These are phyloP conservation scores for Engystomops pustulosus DNA, from an alignment of 2,113 vertebrate genomes.

Conservation along the genomic window DNA sequence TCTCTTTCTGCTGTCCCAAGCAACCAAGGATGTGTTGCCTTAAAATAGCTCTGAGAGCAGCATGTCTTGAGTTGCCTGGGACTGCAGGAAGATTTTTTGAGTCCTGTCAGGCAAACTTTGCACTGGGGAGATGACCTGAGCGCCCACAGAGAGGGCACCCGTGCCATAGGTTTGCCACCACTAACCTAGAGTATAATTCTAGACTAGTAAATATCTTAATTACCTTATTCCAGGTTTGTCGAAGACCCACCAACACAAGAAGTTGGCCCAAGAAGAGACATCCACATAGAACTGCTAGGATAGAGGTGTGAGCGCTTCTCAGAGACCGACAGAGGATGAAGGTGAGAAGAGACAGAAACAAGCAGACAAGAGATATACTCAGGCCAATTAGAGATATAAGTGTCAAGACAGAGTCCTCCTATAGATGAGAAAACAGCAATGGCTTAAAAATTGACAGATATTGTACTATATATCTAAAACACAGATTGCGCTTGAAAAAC, in stretches of 20 bases:
- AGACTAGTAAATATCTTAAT: neutral
- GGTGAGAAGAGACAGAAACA: conserved; percentile 66
- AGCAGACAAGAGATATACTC: conserved; percentile 62
- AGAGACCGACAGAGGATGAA: conserved; percentile 67
- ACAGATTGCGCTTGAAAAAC: too few relatives aligned
- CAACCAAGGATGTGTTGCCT: too few relatives aligned
- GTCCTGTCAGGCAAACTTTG: too few relatives aligned
- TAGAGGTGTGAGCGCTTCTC: conserved; percentile 64
- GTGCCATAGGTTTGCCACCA: too few relatives aligned
- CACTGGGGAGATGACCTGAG: too few relatives aligned
- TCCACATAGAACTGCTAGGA: conserved; percentile 68
- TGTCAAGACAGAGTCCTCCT: conserved; percentile 54
- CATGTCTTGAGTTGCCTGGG: too few relatives aligned
- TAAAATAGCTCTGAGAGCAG: too few relatives aligned
- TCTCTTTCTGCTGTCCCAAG: too few relatives aligned
- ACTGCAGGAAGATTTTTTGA: too few relatives aligned
- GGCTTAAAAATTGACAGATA: neutral
- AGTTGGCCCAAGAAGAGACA: conserved; percentile 71
- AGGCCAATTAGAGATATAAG: conserved; percentile 62
- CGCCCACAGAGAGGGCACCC: too few relatives aligned
- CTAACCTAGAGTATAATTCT: too few relatives aligned
- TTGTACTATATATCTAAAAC: neutral
- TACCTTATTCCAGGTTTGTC: conserved; percentile 62
- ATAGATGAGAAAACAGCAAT: conserved; percentile 6
- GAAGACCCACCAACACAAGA: conserved; percentile 63